phyloP scores from a whole-genome alignment of 2,888 invertebrate genomes.

The Anthophora plumipes region DNA sequence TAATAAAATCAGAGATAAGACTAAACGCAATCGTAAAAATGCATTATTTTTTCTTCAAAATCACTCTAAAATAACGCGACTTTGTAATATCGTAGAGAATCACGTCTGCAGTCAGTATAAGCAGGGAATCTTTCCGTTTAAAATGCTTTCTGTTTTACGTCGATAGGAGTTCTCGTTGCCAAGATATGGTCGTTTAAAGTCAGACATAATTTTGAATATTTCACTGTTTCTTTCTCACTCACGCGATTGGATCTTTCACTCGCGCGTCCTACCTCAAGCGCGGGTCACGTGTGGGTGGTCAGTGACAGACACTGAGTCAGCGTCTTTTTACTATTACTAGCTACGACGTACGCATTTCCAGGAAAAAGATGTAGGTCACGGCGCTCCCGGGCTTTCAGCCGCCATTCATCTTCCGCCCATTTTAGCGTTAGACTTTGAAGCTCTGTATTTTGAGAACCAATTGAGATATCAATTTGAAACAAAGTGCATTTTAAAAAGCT shows the following conservation, averaged over 20 bases:
- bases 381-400: not conserved
- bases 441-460: not conserved
- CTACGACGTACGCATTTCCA: not conserved
- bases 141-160: too few species aligned
- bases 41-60: too few species aligned
- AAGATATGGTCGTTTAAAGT: too few species aligned
- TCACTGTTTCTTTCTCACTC: not conserved
- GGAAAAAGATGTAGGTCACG: slow-evolving; percentile 1
- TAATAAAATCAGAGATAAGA: too few species aligned
- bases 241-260: not conserved
- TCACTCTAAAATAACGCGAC: too few species aligned
- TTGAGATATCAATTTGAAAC: not conserved
- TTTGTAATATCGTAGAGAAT: too few species aligned
- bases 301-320: too few species aligned
- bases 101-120: too few species aligned
- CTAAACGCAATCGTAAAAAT: too few species aligned
- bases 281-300: not conserved
- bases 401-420: not conserved
- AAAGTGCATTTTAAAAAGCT: slow-evolving; percentile 7
- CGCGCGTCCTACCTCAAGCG: not conserved
- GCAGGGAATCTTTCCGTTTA: too few species aligned
- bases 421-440: not conserved
- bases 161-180: too few species aligned
- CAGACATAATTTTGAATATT: not conserved
- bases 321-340: not conserved